Evolutionary conservation across 2,888 invertebrate genomes (phyloP), one percentile per base, ranked within the genome.

Genomic region (Ptychoptera contaminata): DNA sequence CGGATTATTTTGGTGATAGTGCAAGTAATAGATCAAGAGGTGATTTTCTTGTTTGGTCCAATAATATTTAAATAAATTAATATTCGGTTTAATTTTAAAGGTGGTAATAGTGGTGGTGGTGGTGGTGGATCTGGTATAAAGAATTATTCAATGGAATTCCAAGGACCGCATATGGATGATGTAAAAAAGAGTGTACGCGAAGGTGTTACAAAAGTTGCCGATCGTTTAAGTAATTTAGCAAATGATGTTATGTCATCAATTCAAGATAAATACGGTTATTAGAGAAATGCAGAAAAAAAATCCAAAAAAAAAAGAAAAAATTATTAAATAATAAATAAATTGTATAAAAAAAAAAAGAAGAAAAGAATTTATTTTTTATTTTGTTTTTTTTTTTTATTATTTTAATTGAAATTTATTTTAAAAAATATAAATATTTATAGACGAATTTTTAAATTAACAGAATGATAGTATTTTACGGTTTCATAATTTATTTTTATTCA

Each of bases 151-250:
- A 53, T 59, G 14, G 62, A 67, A 50, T 68, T 71, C 49, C 71
- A 74, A 56, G 69, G 77, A 42, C 79, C 79, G 0, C 96, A 98
- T 65, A 74, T 98, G 48, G 88, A 94, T 52, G 97, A 97, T 59
- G 91, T 98, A 35, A 90, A 87, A 62, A 98, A 98, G 67, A 92
- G 93, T 51, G 93, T 98, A 32, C 82, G 87, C 55, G 87, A 91
- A 59, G 96, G 98, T 48, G 96, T 98, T 45, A 91, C 91, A 52
- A 90, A 88, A 69, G 96, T 98, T 50, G 97, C 97, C 42, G 96
- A 92, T n/a, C 85, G 85, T 57, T 70, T 99, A 49, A 94, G 96
- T 55, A 88, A 84, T 52, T 69, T 98, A 51, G 94, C 96, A 53
- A 93, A 82, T 69, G 93, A 91, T 55, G 83, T 96, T 15, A 91